These are phyloP conservation scores for Limnothrissa miodon DNA, from an alignment of 2,113 vertebrate species.

Conservation along the genomic window DNA sequence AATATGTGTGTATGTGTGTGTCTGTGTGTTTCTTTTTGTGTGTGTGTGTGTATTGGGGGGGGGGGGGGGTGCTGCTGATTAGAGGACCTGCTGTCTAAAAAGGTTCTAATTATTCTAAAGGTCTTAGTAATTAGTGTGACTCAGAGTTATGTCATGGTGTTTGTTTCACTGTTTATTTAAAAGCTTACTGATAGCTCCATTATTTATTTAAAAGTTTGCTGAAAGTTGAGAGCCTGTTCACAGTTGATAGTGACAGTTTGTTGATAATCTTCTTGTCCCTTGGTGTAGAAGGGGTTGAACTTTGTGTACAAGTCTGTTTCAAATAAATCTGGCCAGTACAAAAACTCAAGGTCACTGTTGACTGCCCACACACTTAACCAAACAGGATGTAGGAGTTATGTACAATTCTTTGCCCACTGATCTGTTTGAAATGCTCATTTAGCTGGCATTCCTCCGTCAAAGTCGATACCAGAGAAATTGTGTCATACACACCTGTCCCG, in stretches of 20 bases:
- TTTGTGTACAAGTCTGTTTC: neutral
- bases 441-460: neutral
- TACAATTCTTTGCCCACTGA: neutral
- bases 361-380: neutral
- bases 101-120: neutral
- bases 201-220: neutral
- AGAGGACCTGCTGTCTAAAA: neutral
- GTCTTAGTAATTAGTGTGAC: neutral
- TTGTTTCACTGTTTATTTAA: neutral
- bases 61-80: too few species aligned
- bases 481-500: too few species aligned
- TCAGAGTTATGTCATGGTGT: neutral
- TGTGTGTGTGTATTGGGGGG: too few species aligned
- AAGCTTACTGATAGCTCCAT: neutral
- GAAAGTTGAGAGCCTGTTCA: too few species aligned
- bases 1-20: too few species aligned
- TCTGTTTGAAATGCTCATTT: neutral
- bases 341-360: neutral
- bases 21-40: too few species aligned
- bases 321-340: neutral
- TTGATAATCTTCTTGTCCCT: neutral
- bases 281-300: neutral
- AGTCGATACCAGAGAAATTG: neutral
- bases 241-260: too few species aligned
- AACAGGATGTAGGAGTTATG: neutral